Percentiles rank a stretch among this genome's conserved stretches.
Evolutionary conservation across 2,113 vertebrate genomes (phyloP).

Genomic region (Azemiops feae): DNA sequence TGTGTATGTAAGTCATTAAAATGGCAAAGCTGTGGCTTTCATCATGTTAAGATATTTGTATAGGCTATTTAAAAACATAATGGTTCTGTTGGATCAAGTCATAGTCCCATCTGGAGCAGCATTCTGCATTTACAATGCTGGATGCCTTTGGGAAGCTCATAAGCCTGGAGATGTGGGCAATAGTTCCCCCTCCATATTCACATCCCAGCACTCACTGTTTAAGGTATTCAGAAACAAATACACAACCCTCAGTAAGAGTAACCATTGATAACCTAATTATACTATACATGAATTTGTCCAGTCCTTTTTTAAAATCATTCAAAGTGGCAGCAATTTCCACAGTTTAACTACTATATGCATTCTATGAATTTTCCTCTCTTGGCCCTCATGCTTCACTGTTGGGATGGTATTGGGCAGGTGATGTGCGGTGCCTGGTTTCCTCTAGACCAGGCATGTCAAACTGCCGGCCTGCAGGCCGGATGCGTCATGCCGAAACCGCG

Average conservation of each 20-base stretch:
- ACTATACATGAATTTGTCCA: background rate
- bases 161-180: background rate
- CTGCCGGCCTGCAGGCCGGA: no score
- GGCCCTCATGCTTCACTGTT: background rate
- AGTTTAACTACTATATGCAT: background rate
- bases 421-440: no score
- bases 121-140: background rate
- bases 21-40: background rate
- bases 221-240: background rate
- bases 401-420: no score
- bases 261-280: background rate
- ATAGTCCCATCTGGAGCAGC: background rate
- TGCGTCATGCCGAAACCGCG: no score
- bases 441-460: no score
- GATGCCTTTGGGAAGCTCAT: background rate
- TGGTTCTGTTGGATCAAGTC: background rate
- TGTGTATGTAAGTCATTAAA: background rate
- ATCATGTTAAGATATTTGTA: background rate
- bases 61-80: background rate
- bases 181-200: background rate
- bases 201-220: background rate
- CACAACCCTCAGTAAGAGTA: background rate
- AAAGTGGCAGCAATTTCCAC: background rate
- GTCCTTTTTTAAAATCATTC: background rate
- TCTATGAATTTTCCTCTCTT: background rate